Base-by-base conservation (phyloP, 2,797 vertebrate species). In the Novumbra hubbsi region DNA sequence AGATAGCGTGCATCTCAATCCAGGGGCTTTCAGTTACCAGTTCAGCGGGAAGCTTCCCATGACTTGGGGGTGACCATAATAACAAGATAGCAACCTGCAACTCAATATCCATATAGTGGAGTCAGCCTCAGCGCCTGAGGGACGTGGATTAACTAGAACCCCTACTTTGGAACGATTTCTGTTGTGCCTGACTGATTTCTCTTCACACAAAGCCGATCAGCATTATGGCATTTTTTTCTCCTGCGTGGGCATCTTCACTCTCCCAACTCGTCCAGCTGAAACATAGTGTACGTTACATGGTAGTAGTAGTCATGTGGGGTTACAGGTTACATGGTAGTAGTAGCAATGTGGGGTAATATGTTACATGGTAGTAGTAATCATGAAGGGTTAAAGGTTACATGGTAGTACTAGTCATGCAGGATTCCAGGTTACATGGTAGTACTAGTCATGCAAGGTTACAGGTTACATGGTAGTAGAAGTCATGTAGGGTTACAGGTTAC, bases 111-210 rank as follows among this genome's bases (percentile, higher is more conserved):
- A 66, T 57, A 69, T 49, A 34, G 68, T 77, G 49, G 41, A 41
- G 21, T 57, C 55, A 55, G 52, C 68, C 64, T 27, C 3, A 2
- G 62, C 1, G 73, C 76, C 71, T 0, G 24, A 16, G 67, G 73
- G 73, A 80, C 63, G 82, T 71, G 65, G 77, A 78, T 72, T 76
- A 81, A 66, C 70, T 12, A 0, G 14, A 64, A 72, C 41, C 45
- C 84, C 41, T 34, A 71, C 80, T 77, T 81, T 55, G 76, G 77
- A 80, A 74, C 86, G 88, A 90, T 88, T 81, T 81, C 69, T 70
- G 74, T 66, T 77, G 2, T 76, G 78, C 68, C 82, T 80, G 78
- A 84, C 6, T 41, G 80, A 76, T 79, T 78, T 81, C 81, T 8
- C 77, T 78, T 62, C 76, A 85, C 48, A 52, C 28, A 30, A 70